Conservation (phyloP, 1,140 invertebrate species). For the Trichomalopsis sarcophagae region DNA sequence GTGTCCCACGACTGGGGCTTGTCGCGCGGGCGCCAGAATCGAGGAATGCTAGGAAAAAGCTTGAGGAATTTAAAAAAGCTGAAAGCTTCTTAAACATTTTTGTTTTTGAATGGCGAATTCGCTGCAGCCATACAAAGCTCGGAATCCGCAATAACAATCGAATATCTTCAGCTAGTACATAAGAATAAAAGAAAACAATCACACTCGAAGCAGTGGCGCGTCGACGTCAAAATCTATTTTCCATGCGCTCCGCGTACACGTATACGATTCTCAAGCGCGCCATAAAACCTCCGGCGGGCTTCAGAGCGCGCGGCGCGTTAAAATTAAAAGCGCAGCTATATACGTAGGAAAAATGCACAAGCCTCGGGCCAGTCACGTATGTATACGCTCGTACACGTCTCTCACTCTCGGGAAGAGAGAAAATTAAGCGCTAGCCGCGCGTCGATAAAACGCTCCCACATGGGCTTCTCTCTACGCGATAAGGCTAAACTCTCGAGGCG, state of each 20-base stretch:
- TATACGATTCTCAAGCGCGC: neutral
- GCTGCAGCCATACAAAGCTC: too few relatives aligned
- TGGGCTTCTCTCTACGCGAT: neutral
- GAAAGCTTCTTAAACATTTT: too few relatives aligned
- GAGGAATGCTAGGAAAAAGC: too few relatives aligned
- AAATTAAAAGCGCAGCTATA: neutral
- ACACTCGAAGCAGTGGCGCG: neutral
- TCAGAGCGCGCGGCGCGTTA: neutral
- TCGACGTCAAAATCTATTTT: constrained; percentile 7
- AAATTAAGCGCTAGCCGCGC: neutral
- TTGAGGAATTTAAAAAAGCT: too few relatives aligned
- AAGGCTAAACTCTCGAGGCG: neutral
- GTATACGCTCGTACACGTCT: neutral
- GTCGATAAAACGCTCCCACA: neutral
- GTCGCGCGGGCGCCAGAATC: neutral
- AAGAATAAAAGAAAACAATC: too few relatives aligned
- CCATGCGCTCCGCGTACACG: neutral
- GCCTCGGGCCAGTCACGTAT: too few relatives aligned
- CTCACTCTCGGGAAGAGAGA: neutral
- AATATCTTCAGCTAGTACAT: too few relatives aligned
- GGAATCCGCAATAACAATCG: too few relatives aligned
- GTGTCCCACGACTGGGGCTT: neutral
- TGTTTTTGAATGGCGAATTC: too few relatives aligned
- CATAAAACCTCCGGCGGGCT: neutral
- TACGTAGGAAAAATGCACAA: neutral